Base-by-base conservation (phyloP, 1,140 invertebrate species). In the Drosophila pseudoananassae region DNA sequence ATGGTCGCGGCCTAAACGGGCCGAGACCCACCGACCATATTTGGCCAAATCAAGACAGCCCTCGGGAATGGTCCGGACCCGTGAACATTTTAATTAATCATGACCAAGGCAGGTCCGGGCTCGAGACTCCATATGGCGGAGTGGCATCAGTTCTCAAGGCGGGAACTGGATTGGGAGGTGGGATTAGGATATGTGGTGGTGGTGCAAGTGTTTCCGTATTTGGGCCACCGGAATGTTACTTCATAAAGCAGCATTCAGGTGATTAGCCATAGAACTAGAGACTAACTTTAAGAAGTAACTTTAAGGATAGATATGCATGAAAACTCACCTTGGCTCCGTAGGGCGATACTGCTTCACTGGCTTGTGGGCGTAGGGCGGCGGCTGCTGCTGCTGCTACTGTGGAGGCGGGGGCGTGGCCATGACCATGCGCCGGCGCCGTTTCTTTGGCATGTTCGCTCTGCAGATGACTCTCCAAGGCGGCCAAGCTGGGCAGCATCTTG, bases 401-500 rank as follows among this genome's bases (percentile, higher is more conserved):
- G 14, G 40, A 3, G 43, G 43, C 43, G 33, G 29, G 72, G 49
- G 53, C 51, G 38, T 78, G 54, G 55, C 46, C 43, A 10, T 20
- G 27, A 20, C 40, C 40, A 7, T 55, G 40, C 38, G 31, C 66
- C 50, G 83, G 25, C 27, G 71, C 65, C 33, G 63, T 17, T 70
- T 91, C 90, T 91, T 91, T 91, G 83, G 90, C 81, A 89, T 91
- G 90, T 78, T 91, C 90, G 57, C 58, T 90, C 90, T 98, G 95
- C 92, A 98, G 98, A 94, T 99, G 98, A 92, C 98, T 98, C 93
- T 99, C 98, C 88, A 99, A 93, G 58, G 98, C 98, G 61, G 97
- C 98, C 92, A 98, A 95, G 93, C 97, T 99, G 81, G 98, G 98
- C 93, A 99, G 99, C 70, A 98, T 98, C 94, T 99, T 99, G 95